These are phyloP conservation scores for Drosophila yakuba DNA, from an alignment of 1,140 invertebrate species.

Conservation along the genomic window DNA sequence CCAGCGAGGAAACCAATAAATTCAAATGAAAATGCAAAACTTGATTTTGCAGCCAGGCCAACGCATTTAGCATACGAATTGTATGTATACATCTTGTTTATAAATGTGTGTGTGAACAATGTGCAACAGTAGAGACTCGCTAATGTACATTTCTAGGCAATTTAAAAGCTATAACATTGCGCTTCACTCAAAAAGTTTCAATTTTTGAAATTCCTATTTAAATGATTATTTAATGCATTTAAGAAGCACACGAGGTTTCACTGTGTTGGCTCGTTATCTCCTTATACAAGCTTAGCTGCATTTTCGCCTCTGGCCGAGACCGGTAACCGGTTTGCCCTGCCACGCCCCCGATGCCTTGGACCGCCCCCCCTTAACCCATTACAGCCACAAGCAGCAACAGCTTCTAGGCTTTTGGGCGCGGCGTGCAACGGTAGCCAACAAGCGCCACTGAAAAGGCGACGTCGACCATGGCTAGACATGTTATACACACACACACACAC, in stretches of 20 bases:
- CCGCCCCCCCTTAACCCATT: background rate
- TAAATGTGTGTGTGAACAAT: conserved; percentile 11
- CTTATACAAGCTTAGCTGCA: conserved; percentile 37
- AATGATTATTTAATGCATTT: background rate
- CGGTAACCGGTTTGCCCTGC: conserved; percentile 33
- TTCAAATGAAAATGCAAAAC: conserved; percentile 82
- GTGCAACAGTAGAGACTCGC: conserved; percentile 5
- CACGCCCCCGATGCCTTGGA: conserved; percentile 1
- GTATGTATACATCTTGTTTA: conserved; percentile 18
- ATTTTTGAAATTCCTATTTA: background rate
- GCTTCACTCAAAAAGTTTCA: background rate
- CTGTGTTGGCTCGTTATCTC: conserved; percentile 31
- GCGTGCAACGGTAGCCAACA: conserved; percentile 75
- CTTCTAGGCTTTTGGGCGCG: conserved; percentile 50
- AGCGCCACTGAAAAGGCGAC: conserved; percentile 59
- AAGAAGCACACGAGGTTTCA: background rate
- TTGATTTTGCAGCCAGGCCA: conserved; percentile 59
- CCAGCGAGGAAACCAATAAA: conserved; percentile 65
- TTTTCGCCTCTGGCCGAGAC: conserved; percentile 25
- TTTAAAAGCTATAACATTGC: no score
- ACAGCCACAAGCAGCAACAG: conserved; percentile 4
- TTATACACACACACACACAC: conserved; percentile 33
- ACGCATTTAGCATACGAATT: conserved; percentile 49
- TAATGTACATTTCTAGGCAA: background rate
- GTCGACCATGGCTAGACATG: conserved; percentile 60